Evolutionary conservation across 2,888 invertebrate genomes (phyloP).

Genomic region (Agriopis marginaria): DNA sequence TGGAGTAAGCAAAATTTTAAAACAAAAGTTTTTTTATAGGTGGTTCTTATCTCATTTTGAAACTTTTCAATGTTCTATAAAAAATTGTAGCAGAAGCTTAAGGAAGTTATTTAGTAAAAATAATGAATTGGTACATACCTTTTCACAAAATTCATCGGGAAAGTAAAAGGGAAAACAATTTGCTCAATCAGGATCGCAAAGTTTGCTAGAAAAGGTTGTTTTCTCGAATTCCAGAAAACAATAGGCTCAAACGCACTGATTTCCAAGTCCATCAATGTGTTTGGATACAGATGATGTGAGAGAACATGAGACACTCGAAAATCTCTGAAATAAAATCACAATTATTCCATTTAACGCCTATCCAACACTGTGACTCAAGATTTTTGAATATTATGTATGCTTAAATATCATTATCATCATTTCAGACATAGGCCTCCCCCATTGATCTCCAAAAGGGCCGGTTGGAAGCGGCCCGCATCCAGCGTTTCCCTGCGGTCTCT

Average conservation of each 20-base stretch:
- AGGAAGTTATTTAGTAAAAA: not conserved
- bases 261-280: constrained; percentile 91
- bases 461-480: too few species aligned
- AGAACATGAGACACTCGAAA: constrained; percentile 92
- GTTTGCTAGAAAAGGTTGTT: constrained; percentile 77
- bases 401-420: too few species aligned
- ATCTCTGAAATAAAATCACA: constrained; percentile 75
- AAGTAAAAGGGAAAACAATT: constrained; percentile 67
- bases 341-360: not conserved
- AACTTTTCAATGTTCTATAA: too few species aligned
- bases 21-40: too few species aligned
- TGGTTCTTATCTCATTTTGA: too few species aligned
- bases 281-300: constrained; percentile 93
- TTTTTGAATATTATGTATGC: too few species aligned
- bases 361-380: not conserved
- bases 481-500: too few species aligned
- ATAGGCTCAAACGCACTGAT: constrained; percentile 89
- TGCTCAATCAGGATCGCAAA: constrained; percentile 83
- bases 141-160: constrained; percentile 65
- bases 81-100: too few species aligned
- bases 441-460: too few species aligned
- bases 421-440: too few species aligned
- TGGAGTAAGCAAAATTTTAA: too few species aligned
- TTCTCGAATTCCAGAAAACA: constrained; percentile 88
- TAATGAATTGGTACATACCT: constrained; percentile 39